Conservation (phyloP, 1,140 invertebrate species). For the Drosophila bipectinata region DNA sequence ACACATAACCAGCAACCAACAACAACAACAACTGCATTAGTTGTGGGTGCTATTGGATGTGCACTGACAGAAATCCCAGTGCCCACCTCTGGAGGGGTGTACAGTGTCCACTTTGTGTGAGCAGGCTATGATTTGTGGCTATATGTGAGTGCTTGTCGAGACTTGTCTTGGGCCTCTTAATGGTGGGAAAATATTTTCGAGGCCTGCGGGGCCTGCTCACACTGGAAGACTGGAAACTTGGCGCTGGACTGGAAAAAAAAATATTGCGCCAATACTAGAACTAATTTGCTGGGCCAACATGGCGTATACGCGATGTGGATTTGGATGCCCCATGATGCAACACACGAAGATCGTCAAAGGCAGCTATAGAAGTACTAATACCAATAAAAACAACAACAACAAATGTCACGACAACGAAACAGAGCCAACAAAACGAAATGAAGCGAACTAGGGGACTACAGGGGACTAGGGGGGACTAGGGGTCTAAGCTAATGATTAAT, state of each 20-base stretch:
- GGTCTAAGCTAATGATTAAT: constrained; percentile 65
- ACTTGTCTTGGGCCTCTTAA: constrained; percentile 58
- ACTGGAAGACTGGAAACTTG: neutral
- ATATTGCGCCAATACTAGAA: constrained; percentile 42
- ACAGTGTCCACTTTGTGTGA: constrained; percentile 58
- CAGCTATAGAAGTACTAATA: constrained; percentile 12
- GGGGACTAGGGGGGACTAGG: too few relatives aligned
- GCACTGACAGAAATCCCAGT: neutral
- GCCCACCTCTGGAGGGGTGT: too few relatives aligned
- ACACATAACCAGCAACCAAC: constrained; percentile 30
- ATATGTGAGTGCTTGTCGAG: constrained; percentile 57
- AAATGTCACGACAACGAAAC: constrained; percentile 64
- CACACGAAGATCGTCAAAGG: constrained; percentile 12
- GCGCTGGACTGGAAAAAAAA: neutral
- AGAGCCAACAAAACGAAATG: constrained; percentile 20
- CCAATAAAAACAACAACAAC: constrained; percentile 20
- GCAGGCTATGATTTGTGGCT: constrained; percentile 70
- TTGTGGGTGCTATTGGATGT: neutral
- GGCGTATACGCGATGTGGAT: constrained; percentile 30
- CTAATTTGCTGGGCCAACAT: constrained; percentile 47
- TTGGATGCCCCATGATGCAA: constrained; percentile 27
- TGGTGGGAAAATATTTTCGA: constrained; percentile 78
- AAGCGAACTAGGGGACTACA: constrained; percentile 2
- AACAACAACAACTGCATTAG: constrained; percentile 15
- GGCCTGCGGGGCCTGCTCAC: constrained; percentile 8